Conservation (phyloP, 2,113 vertebrate species). For the Cacatua alba region DNA sequence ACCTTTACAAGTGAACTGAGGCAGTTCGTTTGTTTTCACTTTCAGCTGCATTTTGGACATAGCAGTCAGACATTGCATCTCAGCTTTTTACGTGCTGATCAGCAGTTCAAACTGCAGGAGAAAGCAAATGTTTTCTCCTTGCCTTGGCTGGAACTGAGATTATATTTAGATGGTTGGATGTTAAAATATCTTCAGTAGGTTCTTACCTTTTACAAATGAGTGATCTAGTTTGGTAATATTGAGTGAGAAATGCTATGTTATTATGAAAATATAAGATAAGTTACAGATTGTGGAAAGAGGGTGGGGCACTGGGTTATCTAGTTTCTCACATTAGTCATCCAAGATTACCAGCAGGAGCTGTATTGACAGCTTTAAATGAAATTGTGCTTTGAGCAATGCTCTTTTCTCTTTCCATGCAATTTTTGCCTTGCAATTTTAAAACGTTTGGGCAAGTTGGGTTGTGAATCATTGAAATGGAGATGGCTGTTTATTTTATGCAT, state of each 20-base stretch:
- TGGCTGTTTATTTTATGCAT: background rate
- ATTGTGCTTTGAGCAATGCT: background rate
- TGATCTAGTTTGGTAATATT: background rate
- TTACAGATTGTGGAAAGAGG: slow-evolving; percentile 23
- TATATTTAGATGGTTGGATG: background rate
- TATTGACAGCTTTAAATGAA: slow-evolving; percentile 37
- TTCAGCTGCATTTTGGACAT: background rate
- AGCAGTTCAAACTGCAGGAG: background rate
- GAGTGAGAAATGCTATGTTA: background rate
- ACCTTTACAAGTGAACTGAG: background rate
- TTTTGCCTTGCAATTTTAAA: background rate
- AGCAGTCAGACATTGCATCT: background rate
- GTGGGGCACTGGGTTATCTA: slow-evolving; percentile 42
- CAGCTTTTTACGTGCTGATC: background rate
- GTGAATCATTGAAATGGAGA: background rate
- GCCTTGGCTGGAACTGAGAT: background rate
- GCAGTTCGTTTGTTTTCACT: background rate
- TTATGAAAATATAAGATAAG: background rate
- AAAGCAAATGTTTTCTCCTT: background rate
- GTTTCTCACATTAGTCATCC: slow-evolving; percentile 45
- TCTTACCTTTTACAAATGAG: background rate
- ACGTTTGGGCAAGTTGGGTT: background rate
- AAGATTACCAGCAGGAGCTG: background rate
- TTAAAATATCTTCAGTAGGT: background rate
- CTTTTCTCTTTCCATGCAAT: background rate